These are phyloP conservation scores for Yoshiicerus persimilis DNA, from an alignment of 1,140 invertebrate genomes.

Conservation along the genomic window DNA sequence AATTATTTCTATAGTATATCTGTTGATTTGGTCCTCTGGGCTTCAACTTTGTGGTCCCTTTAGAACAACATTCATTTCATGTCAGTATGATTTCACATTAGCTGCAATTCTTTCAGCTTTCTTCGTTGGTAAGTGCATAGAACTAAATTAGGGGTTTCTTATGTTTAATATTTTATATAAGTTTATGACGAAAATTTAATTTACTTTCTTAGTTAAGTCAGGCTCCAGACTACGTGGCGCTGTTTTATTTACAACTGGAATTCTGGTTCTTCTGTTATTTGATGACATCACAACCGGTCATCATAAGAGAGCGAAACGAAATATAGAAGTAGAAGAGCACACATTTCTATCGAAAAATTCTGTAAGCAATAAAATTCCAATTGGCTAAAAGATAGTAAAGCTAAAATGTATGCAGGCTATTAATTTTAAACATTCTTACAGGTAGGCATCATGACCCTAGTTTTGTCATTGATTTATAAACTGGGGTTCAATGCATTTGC, in stretches of 20 bases:
- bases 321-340: slow-evolving; percentile 14
- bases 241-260: slow-evolving; percentile 34
- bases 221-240: slow-evolving; percentile 40
- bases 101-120: slow-evolving; percentile 39
- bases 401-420: background rate
- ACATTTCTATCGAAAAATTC: slow-evolving; percentile 29
- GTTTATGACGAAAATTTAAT: background rate
- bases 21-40: slow-evolving; percentile 35
- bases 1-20: slow-evolving; percentile 1
- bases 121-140: slow-evolving; percentile 41
- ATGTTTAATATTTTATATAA: background rate
- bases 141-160: too few relatives aligned
- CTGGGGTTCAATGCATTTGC: slow-evolving; percentile 40
- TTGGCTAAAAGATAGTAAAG: too few relatives aligned
- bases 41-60: slow-evolving; percentile 39
- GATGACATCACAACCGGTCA: background rate
- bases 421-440: background rate
- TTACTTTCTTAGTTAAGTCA: slow-evolving; percentile 32
- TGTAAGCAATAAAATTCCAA: background rate
- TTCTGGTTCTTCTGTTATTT: slow-evolving; percentile 34
- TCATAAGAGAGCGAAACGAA: background rate
- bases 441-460: slow-evolving; percentile 32
- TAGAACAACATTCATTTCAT: slow-evolving; percentile 33
- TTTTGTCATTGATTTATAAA: slow-evolving; percentile 23
- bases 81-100: slow-evolving; percentile 41